These are phyloP conservation scores for Tragopan temminckii DNA, from an alignment of 2,797 vertebrate genomes.

Conservation along the genomic window DNA sequence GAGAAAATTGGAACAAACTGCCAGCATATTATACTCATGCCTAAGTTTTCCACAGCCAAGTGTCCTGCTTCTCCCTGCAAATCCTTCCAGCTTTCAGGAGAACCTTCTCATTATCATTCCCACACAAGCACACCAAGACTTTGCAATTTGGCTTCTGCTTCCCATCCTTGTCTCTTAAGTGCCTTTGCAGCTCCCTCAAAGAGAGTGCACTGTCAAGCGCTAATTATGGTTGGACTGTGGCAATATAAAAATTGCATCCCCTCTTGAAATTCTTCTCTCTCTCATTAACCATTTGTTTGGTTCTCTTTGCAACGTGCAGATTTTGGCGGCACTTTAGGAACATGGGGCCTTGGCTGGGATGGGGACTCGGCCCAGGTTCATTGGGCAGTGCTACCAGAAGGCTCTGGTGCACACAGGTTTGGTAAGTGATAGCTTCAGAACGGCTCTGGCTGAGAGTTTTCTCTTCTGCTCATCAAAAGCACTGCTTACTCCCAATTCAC, in stretches of 20 bases:
- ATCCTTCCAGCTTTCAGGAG: slow-evolving; percentile 5
- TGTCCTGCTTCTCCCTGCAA: not conserved
- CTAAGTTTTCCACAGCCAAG: not conserved
- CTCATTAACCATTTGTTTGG: not conserved
- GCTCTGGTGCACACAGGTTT: not conserved
- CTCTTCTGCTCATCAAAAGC: not conserved
- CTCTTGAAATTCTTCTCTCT: not conserved
- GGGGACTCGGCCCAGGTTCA: not conserved
- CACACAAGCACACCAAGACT: not conserved
- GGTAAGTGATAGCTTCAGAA: not conserved
- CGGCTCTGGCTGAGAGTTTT: not conserved
- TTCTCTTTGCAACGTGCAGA: rapidly evolving
- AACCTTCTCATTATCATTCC: not conserved
- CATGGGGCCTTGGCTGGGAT: rapidly evolving
- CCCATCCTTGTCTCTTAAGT: not conserved
- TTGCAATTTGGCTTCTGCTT: slow-evolving; percentile 10
- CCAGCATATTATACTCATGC: not conserved
- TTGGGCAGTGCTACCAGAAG: not conserved
- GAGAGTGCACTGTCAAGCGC: not conserved
- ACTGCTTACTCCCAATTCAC: not conserved
- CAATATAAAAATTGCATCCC: not conserved
- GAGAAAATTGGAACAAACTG: slow-evolving; percentile 26
- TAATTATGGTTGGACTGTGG: not conserved
- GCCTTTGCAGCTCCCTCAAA: slow-evolving; percentile 10
- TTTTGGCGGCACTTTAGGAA: not conserved